phyloP scores from a whole-genome alignment of 2,797 vertebrate species.

The Propithecus deckenii region DNA sequence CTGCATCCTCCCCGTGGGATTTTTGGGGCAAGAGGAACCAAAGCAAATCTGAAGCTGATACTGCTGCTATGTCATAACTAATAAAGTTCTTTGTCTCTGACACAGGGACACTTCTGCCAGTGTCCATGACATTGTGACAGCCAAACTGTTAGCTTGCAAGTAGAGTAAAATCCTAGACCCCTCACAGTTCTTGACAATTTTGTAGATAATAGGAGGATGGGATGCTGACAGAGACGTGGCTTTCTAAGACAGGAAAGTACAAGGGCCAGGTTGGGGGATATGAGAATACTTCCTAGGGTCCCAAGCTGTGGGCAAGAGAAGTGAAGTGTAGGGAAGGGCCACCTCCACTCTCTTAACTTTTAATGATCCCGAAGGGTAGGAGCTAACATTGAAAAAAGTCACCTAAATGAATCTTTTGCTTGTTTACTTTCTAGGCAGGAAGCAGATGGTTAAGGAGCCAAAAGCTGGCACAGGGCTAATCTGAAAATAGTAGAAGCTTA shows the following conservation, averaged over 20 bases:
- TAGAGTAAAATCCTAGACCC: not conserved
- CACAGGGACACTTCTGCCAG: not conserved
- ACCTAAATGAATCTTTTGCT: not conserved
- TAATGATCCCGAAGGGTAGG: not conserved
- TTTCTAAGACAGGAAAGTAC: not conserved
- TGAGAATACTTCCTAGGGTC: not conserved
- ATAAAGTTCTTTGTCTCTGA: not conserved
- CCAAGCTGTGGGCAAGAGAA: not conserved
- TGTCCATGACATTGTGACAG: not conserved
- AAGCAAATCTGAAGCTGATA: not conserved
- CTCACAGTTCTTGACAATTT: not conserved
- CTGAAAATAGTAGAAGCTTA: not conserved
- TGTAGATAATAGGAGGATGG: not conserved
- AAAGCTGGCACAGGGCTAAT: not conserved
- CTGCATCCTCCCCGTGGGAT: rapidly evolving
- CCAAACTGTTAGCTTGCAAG: not conserved
- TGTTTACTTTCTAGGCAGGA: not conserved
- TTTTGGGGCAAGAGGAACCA: not conserved
- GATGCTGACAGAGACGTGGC: not conserved
- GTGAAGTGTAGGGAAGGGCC: not conserved
- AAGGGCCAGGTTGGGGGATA: not conserved
- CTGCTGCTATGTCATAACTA: not conserved
- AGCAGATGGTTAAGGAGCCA: not conserved
- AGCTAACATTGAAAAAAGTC: not conserved
- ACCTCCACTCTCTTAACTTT: not conserved